Percentiles rank a stretch among this genome's conserved stretches.
Evolutionary conservation across 2,888 invertebrate species (phyloP).

Genomic region (Ormyrus nitidulus): DNA sequence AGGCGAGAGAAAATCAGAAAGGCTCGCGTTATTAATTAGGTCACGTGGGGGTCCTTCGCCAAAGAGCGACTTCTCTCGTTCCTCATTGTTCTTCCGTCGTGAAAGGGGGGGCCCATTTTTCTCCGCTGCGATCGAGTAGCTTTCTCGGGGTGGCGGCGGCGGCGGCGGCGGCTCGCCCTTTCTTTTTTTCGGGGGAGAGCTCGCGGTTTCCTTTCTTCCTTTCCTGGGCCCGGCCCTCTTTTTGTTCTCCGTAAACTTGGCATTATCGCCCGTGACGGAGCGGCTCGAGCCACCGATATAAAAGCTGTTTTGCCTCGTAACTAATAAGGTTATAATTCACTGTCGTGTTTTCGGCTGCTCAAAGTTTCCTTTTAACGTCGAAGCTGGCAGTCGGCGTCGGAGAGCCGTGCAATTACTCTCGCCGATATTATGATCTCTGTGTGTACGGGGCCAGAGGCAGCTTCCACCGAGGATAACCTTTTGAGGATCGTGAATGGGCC

Average conservation of each 20-base stretch:
- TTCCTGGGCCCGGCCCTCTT: constrained; percentile 3
- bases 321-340: constrained; percentile 55
- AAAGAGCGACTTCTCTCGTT: constrained; percentile 2
- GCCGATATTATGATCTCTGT: constrained; percentile 1
- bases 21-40: constrained; percentile 57
- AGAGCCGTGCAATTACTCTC: not conserved
- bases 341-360: constrained; percentile 27
- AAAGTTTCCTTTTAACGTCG: not conserved
- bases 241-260: constrained; percentile 52
- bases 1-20: constrained; percentile 33
- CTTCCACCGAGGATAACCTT: no score
- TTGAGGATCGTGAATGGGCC: not conserved
- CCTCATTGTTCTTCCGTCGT: constrained; percentile 41
- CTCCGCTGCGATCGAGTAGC: not conserved
- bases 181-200: not conserved
- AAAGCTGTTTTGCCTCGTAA: constrained; percentile 37
- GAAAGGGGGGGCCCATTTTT: constrained; percentile 10
- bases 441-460: no score
- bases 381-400: not conserved
- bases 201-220: constrained; percentile 9
- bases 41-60: constrained; percentile 45
- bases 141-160: not conserved
- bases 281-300: not conserved
- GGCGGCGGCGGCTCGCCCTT: not conserved
- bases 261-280: constrained; percentile 48